phyloP scores from a whole-genome alignment of 1,140 invertebrate species.

The Rhynchophorus ferrugineus region DNA sequence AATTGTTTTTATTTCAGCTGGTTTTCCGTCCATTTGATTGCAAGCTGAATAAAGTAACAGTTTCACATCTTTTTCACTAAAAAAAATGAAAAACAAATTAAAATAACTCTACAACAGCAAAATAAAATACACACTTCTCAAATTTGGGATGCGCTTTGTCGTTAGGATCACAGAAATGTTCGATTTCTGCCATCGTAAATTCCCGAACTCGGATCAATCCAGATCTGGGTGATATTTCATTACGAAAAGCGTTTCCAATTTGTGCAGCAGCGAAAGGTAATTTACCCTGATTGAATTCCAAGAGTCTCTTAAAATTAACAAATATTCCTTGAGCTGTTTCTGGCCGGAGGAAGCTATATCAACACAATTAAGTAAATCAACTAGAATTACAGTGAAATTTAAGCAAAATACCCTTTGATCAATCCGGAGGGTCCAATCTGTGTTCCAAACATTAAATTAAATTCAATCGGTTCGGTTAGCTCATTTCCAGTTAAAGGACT shows the following conservation, averaged over 20 bases:
- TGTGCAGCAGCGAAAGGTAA: conserved; percentile 98
- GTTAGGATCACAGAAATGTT: conserved; percentile 95
- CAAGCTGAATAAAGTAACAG: conserved; percentile 88
- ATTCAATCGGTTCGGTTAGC: conserved; percentile 89
- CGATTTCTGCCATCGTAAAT: conserved; percentile 99
- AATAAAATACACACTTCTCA: conserved; percentile 36
- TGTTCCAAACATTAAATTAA: conserved; percentile 98
- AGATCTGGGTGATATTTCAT: conserved; percentile 98
- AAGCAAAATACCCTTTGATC: conserved; percentile 65
- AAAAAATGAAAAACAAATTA: neutral
- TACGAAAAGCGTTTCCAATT: conserved; percentile 96
- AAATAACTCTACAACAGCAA: neutral
- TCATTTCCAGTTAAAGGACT: conserved; percentile 93
- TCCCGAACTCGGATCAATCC: conserved; percentile 93
- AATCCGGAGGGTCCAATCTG: conserved; percentile 93
- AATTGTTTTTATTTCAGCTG: conserved; percentile 61
- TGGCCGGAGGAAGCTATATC: conserved; percentile 75
- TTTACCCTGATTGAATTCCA: conserved; percentile 95
- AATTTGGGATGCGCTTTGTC: conserved; percentile 93
- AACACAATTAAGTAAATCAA: neutral
- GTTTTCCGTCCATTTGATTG: conserved; percentile 91
- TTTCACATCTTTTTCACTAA: conserved; percentile 57
- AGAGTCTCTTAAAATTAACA: conserved; percentile 94
- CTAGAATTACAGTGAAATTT: neutral
- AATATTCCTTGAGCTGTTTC: conserved; percentile 99